A percentile compares a stretch with the other conserved stretches of the same genome.
phyloP scores from a whole-genome alignment of 2,888 invertebrate genomes.

The Lobophora halterata region DNA sequence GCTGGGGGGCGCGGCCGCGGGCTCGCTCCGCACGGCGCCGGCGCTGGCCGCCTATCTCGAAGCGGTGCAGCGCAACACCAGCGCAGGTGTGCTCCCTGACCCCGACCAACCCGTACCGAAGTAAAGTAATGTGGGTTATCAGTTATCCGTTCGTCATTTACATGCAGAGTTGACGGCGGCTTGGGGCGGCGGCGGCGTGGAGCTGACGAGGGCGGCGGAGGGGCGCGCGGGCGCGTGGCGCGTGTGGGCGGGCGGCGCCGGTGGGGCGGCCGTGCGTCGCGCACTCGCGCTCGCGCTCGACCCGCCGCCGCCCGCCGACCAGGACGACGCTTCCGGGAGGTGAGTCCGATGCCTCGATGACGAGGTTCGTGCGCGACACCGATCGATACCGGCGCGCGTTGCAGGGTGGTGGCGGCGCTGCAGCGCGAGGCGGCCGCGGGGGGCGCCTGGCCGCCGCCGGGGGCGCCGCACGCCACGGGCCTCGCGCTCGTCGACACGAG shows the following conservation, averaged over 20 bases:
- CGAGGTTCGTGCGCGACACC: constrained; percentile 4
- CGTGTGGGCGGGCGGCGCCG: constrained; percentile 43
- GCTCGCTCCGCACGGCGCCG: constrained; percentile 64
- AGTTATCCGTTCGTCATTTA: background rate
- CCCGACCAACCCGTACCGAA: too few relatives aligned
- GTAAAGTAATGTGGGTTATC: too few relatives aligned
- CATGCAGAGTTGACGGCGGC: constrained; percentile 19
- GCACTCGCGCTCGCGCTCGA: constrained; percentile 42
- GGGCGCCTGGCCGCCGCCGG: constrained; percentile 23
- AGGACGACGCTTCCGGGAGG: constrained; percentile 38
- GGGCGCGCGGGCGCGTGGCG: constrained; percentile 42
- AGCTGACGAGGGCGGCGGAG: constrained; percentile 16
- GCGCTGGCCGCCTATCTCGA: constrained; percentile 78
- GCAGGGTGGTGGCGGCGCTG: constrained; percentile 48
- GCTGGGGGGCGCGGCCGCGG: constrained; percentile 43
- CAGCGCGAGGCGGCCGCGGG: constrained; percentile 35
- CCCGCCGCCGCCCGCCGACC: constrained; percentile 37
- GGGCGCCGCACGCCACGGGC: constrained; percentile 70
- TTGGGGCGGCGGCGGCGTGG: constrained; percentile 30
- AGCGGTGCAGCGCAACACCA: constrained; percentile 69
- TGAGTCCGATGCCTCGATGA: constrained; percentile 13
- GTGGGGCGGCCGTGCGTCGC: constrained; percentile 36
- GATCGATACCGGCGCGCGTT: background rate
- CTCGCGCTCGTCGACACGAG: constrained; percentile 83
- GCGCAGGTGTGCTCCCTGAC: constrained; percentile 55